phyloP scores from a whole-genome alignment of 2,888 invertebrate genomes.

The Vanessa cardui region DNA sequence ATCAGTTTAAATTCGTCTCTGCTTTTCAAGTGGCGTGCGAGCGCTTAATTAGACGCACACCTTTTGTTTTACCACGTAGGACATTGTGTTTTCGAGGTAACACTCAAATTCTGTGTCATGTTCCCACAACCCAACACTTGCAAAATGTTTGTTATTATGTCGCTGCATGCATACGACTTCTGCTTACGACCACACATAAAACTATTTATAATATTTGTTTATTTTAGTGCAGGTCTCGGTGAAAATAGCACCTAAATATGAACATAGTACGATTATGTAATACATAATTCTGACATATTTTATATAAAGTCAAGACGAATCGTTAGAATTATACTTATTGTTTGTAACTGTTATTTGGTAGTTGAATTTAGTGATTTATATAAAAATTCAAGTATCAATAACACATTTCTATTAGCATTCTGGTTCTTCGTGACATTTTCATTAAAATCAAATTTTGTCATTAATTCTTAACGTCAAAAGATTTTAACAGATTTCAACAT shows the following conservation, averaged over 20 bases:
- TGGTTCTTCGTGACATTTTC: slow-evolving; percentile 8
- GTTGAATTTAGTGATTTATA: not conserved
- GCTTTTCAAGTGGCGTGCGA: slow-evolving; percentile 57
- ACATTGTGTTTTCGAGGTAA: slow-evolving; percentile 66
- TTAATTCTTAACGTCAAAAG: not conserved
- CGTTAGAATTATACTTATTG: no score
- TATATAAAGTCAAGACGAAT: no score
- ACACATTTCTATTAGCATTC: slow-evolving; percentile 18
- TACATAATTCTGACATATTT: no score
- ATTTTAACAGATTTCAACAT: not conserved
- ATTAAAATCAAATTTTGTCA: not conserved
- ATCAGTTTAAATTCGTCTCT: slow-evolving; percentile 42
- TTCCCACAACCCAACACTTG: slow-evolving; percentile 74
- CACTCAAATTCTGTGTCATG: slow-evolving; percentile 63
- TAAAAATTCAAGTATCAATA: not conserved
- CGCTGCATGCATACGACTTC: slow-evolving; percentile 58
- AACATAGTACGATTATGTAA: no score
- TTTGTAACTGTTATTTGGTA: no score
- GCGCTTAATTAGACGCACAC: slow-evolving; percentile 66
- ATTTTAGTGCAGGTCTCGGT: no score
- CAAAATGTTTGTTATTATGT: slow-evolving; percentile 58
- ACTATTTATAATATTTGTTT: not conserved
- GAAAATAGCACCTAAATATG: no score
- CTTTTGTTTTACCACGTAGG: slow-evolving; percentile 70
- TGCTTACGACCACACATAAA: slow-evolving; percentile 45